Evolutionary conservation across 2,113 vertebrate species (phyloP).

Genomic region (Budorcas taxicolor): DNA sequence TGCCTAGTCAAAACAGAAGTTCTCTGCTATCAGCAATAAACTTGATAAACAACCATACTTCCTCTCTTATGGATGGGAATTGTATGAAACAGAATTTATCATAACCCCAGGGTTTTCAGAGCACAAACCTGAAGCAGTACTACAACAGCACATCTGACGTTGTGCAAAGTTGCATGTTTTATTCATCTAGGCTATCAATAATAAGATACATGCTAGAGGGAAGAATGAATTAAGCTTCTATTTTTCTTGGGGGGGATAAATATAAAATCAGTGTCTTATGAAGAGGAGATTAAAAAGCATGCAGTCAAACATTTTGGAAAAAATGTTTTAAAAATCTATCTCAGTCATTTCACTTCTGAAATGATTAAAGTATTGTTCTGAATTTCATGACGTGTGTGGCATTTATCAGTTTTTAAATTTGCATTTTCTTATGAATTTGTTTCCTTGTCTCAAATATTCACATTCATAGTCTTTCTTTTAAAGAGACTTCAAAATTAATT

Average conservation of each 20-base stretch:
- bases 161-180: neutral
- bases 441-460: neutral
- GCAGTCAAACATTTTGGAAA: neutral
- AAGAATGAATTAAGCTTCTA: constrained; percentile 29
- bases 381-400: neutral
- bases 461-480: neutral
- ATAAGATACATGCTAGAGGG: neutral
- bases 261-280: neutral
- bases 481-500: neutral
- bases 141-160: neutral
- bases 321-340: neutral
- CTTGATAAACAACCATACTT: neutral
- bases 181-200: constrained; percentile 10
- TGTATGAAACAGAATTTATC: constrained; percentile 7
- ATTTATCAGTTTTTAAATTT: neutral
- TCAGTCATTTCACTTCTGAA: neutral
- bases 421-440: neutral
- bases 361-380: neutral
- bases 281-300: neutral
- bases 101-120: neutral
- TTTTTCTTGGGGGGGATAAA: neutral
- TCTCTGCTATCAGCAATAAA: neutral
- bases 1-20: neutral
- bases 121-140: neutral
- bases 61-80: neutral